Evolutionary conservation across 2,888 invertebrate genomes (phyloP).

Genomic region (Parasteatoda lunata): DNA sequence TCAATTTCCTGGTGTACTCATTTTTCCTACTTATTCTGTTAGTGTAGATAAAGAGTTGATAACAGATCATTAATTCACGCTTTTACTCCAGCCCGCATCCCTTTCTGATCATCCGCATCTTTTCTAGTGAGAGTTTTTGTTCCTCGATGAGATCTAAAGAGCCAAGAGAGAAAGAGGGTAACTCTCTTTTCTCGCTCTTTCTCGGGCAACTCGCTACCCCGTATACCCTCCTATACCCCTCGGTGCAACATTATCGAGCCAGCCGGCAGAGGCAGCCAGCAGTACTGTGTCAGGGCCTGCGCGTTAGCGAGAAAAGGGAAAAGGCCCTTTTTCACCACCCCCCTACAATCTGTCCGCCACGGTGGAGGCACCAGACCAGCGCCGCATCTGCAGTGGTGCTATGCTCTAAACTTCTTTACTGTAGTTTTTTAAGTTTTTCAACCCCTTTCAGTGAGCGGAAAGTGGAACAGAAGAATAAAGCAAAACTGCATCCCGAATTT

Average conservation of each 20-base stretch:
- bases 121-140: slow-evolving; percentile 37
- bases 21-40: no score
- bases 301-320: slow-evolving; percentile 42
- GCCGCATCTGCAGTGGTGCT: slow-evolving; percentile 64
- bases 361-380: slow-evolving; percentile 52
- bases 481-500: neutral
- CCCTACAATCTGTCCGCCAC: slow-evolving; percentile 27
- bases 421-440: slow-evolving; percentile 19
- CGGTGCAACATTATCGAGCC: slow-evolving; percentile 65
- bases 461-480: neutral
- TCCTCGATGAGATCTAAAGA: slow-evolving; percentile 30
- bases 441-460: neutral
- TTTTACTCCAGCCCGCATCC: slow-evolving; percentile 57
- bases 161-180: slow-evolving; percentile 21
- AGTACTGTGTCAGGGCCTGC: slow-evolving; percentile 57
- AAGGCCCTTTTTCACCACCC: neutral
- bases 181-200: slow-evolving; percentile 41
- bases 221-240: slow-evolving; percentile 11
- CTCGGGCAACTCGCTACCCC: slow-evolving; percentile 23
- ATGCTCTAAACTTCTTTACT: neutral
- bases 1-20: no score
- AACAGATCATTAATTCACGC: slow-evolving; percentile 62
- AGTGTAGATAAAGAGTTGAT: slow-evolving; percentile 5
- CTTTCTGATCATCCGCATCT: slow-evolving; percentile 55
- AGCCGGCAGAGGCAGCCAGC: slow-evolving; percentile 53